Evolutionary conservation across 1,140 invertebrate species (phyloP), one percentile per base, ranked within the genome.

Genomic region (Euwallacea similis): DNA sequence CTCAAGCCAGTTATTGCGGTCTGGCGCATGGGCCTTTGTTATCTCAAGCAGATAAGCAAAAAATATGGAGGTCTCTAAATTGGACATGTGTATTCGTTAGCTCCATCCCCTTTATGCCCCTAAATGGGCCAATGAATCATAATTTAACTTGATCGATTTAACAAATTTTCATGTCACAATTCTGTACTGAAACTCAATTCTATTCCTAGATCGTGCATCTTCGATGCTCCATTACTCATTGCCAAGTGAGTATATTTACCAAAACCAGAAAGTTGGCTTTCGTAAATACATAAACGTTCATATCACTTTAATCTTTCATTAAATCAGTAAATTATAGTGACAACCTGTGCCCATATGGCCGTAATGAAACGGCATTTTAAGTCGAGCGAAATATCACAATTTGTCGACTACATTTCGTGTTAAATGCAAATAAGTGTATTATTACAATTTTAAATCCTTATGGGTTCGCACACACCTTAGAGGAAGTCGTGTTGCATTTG

Each of bases 341-440:
- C 54, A 58, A 66, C 42, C 54, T 56, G 55, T 46, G 56, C 55
- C 55, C 66, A 47, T 68, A 60, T 68, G 66, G 66, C 66, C 55
- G 56, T 60, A 68, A 60, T 68, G 55, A 68, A 68, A 68, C 7
- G 46, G 53, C 54, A 58, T 58, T 66, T 55, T 58, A 58, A 56
- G 41, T 58, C 15, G 46, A 44, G 53, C 11, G 11, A 54, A 66
- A 66, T 66, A 66, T 56, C 64, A 58, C 64, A 66, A 66, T 66
- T 66, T 66, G 64, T 66, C 53, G 53, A 7, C 11, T 66, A 55
- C 54, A 58, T 68, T 60, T 68, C 66, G 66, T 68, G 66, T 68
- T 68, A 68, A 68, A 68, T 68, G 66, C 66, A 68, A 68, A 68
- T 68, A 68, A 68, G 66, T 60, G 41, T 56, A 46, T 56, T 68